These are phyloP conservation scores for Hoplias malabaricus DNA, from an alignment of 2,113 vertebrate genomes.

Conservation along the genomic window DNA sequence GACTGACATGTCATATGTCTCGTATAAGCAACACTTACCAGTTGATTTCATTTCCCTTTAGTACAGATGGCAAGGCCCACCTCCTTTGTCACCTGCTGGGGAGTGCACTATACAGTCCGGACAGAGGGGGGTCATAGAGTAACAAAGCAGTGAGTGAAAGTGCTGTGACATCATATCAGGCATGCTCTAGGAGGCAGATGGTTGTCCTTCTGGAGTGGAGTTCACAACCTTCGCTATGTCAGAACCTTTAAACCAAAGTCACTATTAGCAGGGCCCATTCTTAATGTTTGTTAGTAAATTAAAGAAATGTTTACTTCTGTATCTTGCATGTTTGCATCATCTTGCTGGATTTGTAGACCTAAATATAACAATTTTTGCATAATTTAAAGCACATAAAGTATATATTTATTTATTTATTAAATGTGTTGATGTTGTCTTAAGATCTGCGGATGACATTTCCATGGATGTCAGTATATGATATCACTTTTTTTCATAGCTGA, in stretches of 20 bases:
- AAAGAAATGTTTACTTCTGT: too few relatives aligned
- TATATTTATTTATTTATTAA: too few relatives aligned
- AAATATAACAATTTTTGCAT: too few relatives aligned
- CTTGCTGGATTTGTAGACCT: too few relatives aligned
- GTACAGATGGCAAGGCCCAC: slow-evolving; percentile 72
- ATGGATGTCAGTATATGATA: too few relatives aligned
- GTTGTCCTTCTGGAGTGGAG: slow-evolving; percentile 61
- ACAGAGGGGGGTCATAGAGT: slow-evolving; percentile 53
- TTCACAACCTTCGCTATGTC: not conserved
- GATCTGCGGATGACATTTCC: too few relatives aligned
- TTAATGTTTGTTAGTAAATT: not conserved
- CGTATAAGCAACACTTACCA: slow-evolving; percentile 1
- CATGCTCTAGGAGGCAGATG: slow-evolving; percentile 68
- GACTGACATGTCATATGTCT: not conserved
- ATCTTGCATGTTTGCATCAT: too few relatives aligned
- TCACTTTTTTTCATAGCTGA: too few relatives aligned
- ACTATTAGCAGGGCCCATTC: not conserved
- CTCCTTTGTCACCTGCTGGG: slow-evolving; percentile 73
- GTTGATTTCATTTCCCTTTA: slow-evolving; percentile 61
- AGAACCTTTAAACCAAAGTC: not conserved
- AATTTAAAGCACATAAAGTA: too few relatives aligned
- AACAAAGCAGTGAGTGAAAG: slow-evolving; percentile 70
- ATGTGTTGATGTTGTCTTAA: too few relatives aligned
- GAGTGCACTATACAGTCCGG: slow-evolving; percentile 62
- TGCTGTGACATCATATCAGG: slow-evolving; percentile 62